Conservation (phyloP, 2,113 vertebrate species). For the Mus pahari region DNA sequence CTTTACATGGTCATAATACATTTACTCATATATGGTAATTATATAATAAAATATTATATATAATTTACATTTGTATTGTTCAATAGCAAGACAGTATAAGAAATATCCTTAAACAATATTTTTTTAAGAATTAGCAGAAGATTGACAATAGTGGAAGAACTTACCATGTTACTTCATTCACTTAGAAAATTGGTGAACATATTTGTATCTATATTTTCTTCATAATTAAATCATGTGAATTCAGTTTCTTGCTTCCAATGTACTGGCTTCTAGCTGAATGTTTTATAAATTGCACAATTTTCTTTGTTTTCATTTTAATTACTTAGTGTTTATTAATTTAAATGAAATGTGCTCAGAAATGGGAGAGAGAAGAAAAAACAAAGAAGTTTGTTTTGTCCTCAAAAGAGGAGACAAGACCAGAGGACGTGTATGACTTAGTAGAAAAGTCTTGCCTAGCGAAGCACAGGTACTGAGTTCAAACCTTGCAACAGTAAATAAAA, state of each 20-base stretch:
- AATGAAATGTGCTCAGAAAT: not conserved
- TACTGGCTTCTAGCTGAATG: not conserved
- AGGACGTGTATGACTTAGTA: too few species aligned
- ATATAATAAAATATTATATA: not conserved
- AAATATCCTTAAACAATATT: not conserved
- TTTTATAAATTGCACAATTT: not conserved
- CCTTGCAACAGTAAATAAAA: not conserved
- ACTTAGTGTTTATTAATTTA: not conserved
- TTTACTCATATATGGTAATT: not conserved
- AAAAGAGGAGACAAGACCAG: not conserved
- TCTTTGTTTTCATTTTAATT: not conserved
- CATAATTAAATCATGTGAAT: not conserved
- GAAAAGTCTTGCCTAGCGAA: not conserved
- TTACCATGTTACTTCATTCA: not conserved
- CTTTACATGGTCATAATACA: not conserved
- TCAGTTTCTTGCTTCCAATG: not conserved
- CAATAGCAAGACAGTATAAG: not conserved
- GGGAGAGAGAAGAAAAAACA: not conserved
- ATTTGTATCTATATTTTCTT: not conserved
- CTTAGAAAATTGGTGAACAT: not conserved
- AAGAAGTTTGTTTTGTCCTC: not conserved
- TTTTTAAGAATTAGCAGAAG: not conserved
- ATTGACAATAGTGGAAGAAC: not conserved
- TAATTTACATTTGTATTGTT: not conserved
- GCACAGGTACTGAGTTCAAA: not conserved